phyloP scores from a whole-genome alignment of 2,113 vertebrate genomes.

The Forbesichthys papilliferus region DNA sequence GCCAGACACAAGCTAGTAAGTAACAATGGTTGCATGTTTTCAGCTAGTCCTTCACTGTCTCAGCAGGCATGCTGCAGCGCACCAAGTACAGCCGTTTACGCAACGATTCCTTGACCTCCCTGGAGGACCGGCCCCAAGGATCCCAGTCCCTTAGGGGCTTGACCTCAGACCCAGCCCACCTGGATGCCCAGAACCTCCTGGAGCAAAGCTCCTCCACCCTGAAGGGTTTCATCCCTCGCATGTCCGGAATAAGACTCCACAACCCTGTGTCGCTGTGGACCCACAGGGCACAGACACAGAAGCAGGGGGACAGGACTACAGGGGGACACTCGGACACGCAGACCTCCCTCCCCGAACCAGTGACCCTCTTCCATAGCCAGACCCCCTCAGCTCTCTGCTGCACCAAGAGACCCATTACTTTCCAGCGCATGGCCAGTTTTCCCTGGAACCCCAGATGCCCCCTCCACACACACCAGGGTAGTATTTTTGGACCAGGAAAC shows the following conservation, averaged over 20 bases:
- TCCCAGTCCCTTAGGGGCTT: constrained; percentile 43
- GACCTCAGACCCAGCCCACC: constrained; percentile 69
- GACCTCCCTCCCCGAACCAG: constrained; percentile 38
- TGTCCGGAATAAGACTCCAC: constrained; percentile 83
- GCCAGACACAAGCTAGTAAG: background rate
- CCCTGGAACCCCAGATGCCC: constrained; percentile 37
- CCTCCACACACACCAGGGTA: constrained; percentile 28
- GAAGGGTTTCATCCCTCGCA: constrained; percentile 84
- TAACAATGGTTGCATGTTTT: background rate
- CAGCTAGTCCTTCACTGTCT: constrained; percentile 1
- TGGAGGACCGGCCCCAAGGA: constrained; percentile 79
- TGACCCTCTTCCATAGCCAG: background rate
- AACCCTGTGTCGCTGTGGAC: constrained; percentile 76
- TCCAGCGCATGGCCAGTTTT: constrained; percentile 57
- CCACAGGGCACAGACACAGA: constrained; percentile 77
- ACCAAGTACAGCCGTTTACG: constrained; percentile 93
- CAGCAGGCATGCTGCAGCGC: constrained; percentile 89
- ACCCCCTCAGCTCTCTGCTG: constrained; percentile 27
- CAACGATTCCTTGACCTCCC: constrained; percentile 84
- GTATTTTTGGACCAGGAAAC: constrained; percentile 19
- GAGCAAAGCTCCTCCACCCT: constrained; percentile 77
- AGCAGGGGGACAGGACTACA: constrained; percentile 54
- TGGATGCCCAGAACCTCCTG: constrained; percentile 62
- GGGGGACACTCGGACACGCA: constrained; percentile 64
- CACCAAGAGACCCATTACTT: constrained; percentile 56